phyloP scores from a whole-genome alignment of 2,113 vertebrate genomes.

The Saccopteryx bilineata region DNA sequence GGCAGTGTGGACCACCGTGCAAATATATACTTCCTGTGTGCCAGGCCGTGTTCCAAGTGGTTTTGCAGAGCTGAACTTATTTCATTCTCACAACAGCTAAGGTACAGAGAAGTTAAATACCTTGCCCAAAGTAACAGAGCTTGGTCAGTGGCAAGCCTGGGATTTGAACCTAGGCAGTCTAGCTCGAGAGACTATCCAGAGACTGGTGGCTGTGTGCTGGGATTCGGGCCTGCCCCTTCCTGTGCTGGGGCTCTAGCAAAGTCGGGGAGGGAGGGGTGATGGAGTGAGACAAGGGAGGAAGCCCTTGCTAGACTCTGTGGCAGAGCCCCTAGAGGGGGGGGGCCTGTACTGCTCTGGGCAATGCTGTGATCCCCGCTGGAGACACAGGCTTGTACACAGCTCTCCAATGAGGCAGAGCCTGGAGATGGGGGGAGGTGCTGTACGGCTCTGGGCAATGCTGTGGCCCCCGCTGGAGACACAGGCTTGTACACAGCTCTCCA shows the following conservation, averaged over 20 bases:
- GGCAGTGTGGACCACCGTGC: background rate
- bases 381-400: background rate
- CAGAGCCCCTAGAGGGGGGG: background rate
- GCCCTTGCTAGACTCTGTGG: background rate
- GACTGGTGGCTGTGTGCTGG: background rate
- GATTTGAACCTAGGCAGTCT: slow-evolving; percentile 30
- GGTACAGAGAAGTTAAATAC: slow-evolving; percentile 3
- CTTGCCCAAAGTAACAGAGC: background rate
- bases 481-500: background rate
- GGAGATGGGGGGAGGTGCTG: no score
- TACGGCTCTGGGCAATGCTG: background rate
- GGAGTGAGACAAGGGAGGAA: background rate
- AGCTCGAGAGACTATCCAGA: background rate
- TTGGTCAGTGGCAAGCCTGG: background rate
- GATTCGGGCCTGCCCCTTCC: no score
- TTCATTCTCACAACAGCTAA: background rate
- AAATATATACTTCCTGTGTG: background rate
- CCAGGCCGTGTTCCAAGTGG: background rate
- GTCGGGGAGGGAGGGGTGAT: background rate
- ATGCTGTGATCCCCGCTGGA: background rate
- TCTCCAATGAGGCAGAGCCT: no score
- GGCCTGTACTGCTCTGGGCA: background rate
- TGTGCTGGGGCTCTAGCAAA: background rate
- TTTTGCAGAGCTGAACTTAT: background rate
- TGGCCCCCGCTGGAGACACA: background rate